Evolutionary conservation across 1,140 invertebrate genomes (phyloP).

Genomic region (Sarcophaga bullata): DNA sequence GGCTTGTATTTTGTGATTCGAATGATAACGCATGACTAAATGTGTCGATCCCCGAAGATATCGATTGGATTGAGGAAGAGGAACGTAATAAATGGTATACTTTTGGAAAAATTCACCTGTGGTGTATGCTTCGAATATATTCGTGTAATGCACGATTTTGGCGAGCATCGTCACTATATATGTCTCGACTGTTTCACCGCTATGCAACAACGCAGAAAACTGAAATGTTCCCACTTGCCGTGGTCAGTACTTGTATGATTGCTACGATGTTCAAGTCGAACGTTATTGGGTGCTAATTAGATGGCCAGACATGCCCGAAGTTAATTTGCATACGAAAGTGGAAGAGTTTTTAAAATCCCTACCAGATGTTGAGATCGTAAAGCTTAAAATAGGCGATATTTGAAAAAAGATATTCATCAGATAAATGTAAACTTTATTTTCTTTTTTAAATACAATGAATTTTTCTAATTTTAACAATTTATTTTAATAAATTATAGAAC

Average conservation of each 20-base stretch:
- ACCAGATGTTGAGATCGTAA: too few species aligned
- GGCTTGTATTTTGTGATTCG: constrained; percentile 1
- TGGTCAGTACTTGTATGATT: constrained; percentile 36
- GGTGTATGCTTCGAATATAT: constrained; percentile 35
- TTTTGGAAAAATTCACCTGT: background rate
- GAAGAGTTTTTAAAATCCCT: background rate
- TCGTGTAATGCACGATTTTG: constrained; percentile 34
- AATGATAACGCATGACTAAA: background rate
- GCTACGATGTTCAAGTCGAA: background rate
- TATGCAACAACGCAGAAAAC: background rate
- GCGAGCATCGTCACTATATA: constrained; percentile 33
- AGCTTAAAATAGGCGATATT: too few species aligned
- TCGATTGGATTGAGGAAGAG: background rate
- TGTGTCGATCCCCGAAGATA: background rate
- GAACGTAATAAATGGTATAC: background rate
- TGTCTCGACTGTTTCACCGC: constrained; percentile 28
- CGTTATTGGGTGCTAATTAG: background rate
- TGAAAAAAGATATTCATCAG: too few species aligned
- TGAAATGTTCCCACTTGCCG: constrained; percentile 38
- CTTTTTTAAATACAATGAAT: too few species aligned
- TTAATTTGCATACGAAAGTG: background rate
- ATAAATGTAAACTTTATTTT: too few species aligned
- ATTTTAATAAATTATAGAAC: too few species aligned
- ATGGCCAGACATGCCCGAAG: background rate
- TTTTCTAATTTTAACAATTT: too few species aligned